Conservation (phyloP, 1,140 invertebrate genomes). For the Anastatus disparis region DNA sequence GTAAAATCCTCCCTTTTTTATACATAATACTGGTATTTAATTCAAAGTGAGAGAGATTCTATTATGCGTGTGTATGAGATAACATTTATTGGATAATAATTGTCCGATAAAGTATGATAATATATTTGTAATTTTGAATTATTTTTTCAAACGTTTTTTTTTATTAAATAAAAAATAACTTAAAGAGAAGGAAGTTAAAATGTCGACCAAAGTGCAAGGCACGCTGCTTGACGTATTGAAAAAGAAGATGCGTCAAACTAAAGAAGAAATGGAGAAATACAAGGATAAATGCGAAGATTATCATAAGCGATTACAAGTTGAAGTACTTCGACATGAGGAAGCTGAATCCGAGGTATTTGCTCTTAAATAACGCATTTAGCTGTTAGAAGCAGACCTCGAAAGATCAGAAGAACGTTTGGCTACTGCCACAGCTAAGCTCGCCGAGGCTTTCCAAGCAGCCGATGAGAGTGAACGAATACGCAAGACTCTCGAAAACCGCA, state of each 20-base stretch:
- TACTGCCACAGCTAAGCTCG: slow-evolving; percentile 95
- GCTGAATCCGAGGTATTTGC: slow-evolving; percentile 98
- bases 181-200: slow-evolving; percentile 68
- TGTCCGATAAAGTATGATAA: too few species aligned
- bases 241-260: slow-evolving; percentile 99
- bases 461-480: slow-evolving; percentile 99
- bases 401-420: slow-evolving; percentile 97
- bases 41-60: too few species aligned
- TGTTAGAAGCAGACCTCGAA: slow-evolving; percentile 98
- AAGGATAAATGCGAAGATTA: slow-evolving; percentile 95
- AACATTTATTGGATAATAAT: too few species aligned
- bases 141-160: too few species aligned
- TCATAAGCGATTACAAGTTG: slow-evolving; percentile 88
- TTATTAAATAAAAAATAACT: too few species aligned
- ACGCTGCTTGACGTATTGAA: slow-evolving; percentile 94
- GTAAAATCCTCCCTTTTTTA: too few species aligned
- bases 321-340: slow-evolving; percentile 93
- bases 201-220: slow-evolving; percentile 88
- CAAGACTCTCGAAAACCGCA: slow-evolving; percentile 97
- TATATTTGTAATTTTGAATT: too few species aligned
- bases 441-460: slow-evolving; percentile 98
- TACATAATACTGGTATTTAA: too few species aligned
- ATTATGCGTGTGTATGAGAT: too few species aligned
- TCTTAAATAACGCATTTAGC: slow-evolving; percentile 96
- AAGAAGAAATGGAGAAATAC: slow-evolving; percentile 97